Conservation (phyloP, 1,140 invertebrate genomes). For the Drosophila ohnishii region DNA sequence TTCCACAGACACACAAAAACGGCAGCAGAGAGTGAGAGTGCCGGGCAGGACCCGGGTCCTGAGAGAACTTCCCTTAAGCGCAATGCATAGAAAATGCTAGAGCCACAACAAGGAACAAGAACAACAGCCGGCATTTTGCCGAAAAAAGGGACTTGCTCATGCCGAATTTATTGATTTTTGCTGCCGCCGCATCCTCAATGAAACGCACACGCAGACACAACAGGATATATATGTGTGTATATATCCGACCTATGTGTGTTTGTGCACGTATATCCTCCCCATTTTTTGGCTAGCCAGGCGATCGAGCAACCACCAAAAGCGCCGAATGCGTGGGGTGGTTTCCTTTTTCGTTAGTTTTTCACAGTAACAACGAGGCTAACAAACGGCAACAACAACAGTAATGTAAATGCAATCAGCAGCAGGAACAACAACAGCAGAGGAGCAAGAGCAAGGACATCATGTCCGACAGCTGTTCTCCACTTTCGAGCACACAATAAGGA, state of each 20-base stretch:
- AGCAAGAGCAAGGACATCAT: conserved; percentile 47
- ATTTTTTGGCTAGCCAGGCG: conserved; percentile 31
- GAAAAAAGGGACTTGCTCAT: conserved; percentile 44
- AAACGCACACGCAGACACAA: conserved; percentile 19
- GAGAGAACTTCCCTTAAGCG: conserved; percentile 36
- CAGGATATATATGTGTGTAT: conserved; percentile 1
- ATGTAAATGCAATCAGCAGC: conserved; percentile 52
- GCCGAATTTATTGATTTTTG: conserved; percentile 54
- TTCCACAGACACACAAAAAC: conserved; percentile 41
- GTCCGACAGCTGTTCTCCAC: conserved; percentile 62
- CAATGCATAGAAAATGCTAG: conserved; percentile 45
- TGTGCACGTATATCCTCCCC: conserved; percentile 42
- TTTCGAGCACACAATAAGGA: conserved; percentile 36
- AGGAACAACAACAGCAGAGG: conserved; percentile 36
- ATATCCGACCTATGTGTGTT: conserved; percentile 2
- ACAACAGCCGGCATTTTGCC: conserved; percentile 50
- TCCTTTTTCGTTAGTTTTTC: conserved; percentile 73
- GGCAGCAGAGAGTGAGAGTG: conserved; percentile 4
- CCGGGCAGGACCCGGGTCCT: not conserved
- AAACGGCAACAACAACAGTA: conserved; percentile 12
- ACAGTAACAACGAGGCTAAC: conserved; percentile 10
- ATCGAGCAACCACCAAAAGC: conserved; percentile 56
- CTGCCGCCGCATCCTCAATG: conserved; percentile 43
- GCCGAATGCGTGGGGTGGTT: conserved; percentile 54
- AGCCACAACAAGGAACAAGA: conserved; percentile 41